Base-by-base conservation (phyloP, 2,888 invertebrate species). In the Elysia crispata region DNA sequence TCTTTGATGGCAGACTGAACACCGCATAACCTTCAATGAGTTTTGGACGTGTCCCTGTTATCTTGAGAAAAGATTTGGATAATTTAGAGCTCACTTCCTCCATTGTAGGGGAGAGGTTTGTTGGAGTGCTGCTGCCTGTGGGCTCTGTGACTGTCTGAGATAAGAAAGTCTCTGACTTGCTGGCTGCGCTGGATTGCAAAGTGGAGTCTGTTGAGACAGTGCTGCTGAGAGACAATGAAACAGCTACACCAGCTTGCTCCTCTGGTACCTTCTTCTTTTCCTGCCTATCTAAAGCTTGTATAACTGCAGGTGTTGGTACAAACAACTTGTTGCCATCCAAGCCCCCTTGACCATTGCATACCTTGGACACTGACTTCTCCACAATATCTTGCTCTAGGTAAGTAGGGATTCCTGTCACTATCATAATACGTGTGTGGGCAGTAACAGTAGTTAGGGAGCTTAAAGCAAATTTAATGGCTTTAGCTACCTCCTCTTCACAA, bases 371-470 rank as follows among this genome's bases (percentile, higher is more conserved):
- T 49, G 89, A 87, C 41, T 84, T 84, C 67, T 85, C 86, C 3
- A 90, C 87, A 25, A 82, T 82, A 1, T 86, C 86, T 11, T 83
- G 84, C 6, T 86, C 85, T 23, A 90, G 81, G 60, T 87, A 82
- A 0, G 83, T 80, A 11, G 91, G 91, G 49, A 91, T 90, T 28
- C 90, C 90, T 8, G 89, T 87, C 15, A 91, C 85, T 23, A 91
- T 86, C 8, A 91, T 85, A 0, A 91, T 82, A n/a, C 91, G 85
- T 49, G 85, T 85, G 78, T 89, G 89, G 11, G 88, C 89, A 18
- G 90, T 89, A 6, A 89, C 85, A 0, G 84, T 78, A 18, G 82
- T 85, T 30, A 91, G 81, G 1, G 86, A 81, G 76, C 89, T 85
- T 30, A 87, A 83, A 11, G 90, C 90, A 80, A 91, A 90, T 20